Evolutionary conservation across 2,113 vertebrate species (phyloP), one percentile per base, ranked within the genome.

Genomic region (Istiophorus platypterus): DNA sequence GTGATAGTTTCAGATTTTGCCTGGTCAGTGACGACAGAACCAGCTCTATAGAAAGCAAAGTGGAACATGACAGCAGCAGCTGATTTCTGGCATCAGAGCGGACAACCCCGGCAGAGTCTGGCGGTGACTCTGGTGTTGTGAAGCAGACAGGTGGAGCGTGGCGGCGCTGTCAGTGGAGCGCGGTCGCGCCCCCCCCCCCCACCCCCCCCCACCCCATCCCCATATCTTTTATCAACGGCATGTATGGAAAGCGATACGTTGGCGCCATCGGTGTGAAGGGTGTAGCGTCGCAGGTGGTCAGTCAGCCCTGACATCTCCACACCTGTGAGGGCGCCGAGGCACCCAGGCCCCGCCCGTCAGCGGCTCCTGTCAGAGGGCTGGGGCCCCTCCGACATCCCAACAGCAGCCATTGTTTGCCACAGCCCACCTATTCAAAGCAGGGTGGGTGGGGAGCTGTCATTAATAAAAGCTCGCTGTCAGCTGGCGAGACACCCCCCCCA

Each of bases 361-460:
- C 76, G 62, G 62, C 80, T 78, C 82, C 80, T 87, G 85, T 85
- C 82, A 86, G 75, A 20, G 63, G 11, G 41, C 57, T 56, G 5
- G 7, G 47, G 65, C 70, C 65, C 73, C 80, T 76, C 79, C 67
- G 37, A 72, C 81, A 7, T 54, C 73, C 71, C 59, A 0, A 63
- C 76, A 63, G 8, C 76, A 22, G 52, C 76, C 31, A 82, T 91
- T 86, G 90, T 90, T 39, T 49, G 20, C 47, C 56, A 1, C 49
- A 18, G 75, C 51, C 72, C 89, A 82, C 86, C 84, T 90, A 82
- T 91, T 91, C 79, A 89, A 31, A 86, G 76, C 84, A 85, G 88
- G 86, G 80, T 13, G 77, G 83, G n/a, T n/a, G n/a, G 74, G 78
- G 75, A 74, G 45, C 41, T 42, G 70, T 78, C 82, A 78, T 91